Percentiles rank a stretch among this genome's conserved stretches.
Conservation (phyloP, 1,140 invertebrate genomes). For the Zaprionus lachaisei region DNA sequence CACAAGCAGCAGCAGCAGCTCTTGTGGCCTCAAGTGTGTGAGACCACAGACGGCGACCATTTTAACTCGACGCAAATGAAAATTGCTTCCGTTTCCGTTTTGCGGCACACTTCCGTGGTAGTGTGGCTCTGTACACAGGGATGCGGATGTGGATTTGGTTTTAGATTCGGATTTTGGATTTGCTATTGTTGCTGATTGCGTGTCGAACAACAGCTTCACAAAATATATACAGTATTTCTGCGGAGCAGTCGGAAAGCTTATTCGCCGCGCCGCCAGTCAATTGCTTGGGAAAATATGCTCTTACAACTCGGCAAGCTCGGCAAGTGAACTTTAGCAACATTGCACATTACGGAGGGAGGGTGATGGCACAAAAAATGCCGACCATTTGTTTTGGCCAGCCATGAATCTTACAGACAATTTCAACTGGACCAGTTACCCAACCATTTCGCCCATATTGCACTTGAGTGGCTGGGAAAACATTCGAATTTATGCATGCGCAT, state of each 20-base stretch:
- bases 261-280: background rate
- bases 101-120: slow-evolving; percentile 53
- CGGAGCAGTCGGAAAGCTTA: slow-evolving; percentile 18
- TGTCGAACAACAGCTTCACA: background rate
- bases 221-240: slow-evolving; percentile 3
- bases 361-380: slow-evolving; percentile 38
- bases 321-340: slow-evolving; percentile 6
- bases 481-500: slow-evolving; percentile 77
- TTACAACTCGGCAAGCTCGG: background rate
- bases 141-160: slow-evolving; percentile 42
- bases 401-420: slow-evolving; percentile 71
- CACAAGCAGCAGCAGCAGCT: slow-evolving; percentile 3
- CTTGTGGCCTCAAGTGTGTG: slow-evolving; percentile 29
- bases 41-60: slow-evolving; percentile 64
- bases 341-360: slow-evolving; percentile 11
- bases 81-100: slow-evolving; percentile 78
- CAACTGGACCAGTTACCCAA: slow-evolving; percentile 15
- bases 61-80: slow-evolving; percentile 78
- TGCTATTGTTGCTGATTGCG: slow-evolving; percentile 45
- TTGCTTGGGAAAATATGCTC: slow-evolving; percentile 10
- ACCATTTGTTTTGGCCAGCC: slow-evolving; percentile 66
- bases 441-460: slow-evolving; percentile 13
- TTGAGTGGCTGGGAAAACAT: slow-evolving; percentile 59
- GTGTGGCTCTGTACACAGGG: slow-evolving; percentile 16
- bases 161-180: slow-evolving; percentile 67